Percentiles rank a stretch among this genome's conserved stretches.
These are phyloP conservation scores for Palythoa caribaeorum DNA, from an alignment of 92 coral and sea anemone species.

Conservation along the genomic window DNA sequence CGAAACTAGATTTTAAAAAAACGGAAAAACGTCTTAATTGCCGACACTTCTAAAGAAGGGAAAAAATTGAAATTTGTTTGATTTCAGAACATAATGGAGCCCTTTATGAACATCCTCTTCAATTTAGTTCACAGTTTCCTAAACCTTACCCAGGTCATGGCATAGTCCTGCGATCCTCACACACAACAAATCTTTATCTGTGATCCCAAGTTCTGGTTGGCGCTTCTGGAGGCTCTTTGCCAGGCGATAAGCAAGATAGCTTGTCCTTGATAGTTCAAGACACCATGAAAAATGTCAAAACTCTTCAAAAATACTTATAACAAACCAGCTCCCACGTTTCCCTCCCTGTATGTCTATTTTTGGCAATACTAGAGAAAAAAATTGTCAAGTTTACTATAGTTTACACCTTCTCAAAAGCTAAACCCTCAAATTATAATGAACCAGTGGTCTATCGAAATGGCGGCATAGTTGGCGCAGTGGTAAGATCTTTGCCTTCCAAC, in stretches of 20 bases:
- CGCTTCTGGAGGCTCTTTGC: constrained; percentile 75
- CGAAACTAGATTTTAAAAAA: too few species aligned
- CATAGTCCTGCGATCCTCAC: constrained; percentile 93
- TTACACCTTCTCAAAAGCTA: too few species aligned
- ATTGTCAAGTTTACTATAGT: too few species aligned
- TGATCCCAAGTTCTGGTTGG: constrained; percentile 81
- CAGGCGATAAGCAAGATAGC: constrained; percentile 75
- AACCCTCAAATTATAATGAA: too few species aligned
- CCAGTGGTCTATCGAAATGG: too few species aligned
- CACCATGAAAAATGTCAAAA: background rate
- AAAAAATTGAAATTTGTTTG: too few species aligned
- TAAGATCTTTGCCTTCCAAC: too few species aligned
- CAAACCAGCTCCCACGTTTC: background rate
- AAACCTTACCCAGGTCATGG: constrained; percentile 87
- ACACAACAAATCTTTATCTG: constrained; percentile 82
- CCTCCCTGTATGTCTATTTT: background rate
- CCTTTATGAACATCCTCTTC: too few species aligned
- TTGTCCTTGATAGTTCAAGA: constrained; percentile 58
- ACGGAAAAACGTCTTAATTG: too few species aligned
- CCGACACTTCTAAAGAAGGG: too few species aligned
- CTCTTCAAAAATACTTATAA: background rate
- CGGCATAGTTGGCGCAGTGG: too few species aligned
- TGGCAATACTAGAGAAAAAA: background rate
- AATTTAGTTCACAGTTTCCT: background rate
- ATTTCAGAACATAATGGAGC: too few species aligned